phyloP scores from a whole-genome alignment of 2,113 vertebrate species.

The Quiscalus mexicanus region DNA sequence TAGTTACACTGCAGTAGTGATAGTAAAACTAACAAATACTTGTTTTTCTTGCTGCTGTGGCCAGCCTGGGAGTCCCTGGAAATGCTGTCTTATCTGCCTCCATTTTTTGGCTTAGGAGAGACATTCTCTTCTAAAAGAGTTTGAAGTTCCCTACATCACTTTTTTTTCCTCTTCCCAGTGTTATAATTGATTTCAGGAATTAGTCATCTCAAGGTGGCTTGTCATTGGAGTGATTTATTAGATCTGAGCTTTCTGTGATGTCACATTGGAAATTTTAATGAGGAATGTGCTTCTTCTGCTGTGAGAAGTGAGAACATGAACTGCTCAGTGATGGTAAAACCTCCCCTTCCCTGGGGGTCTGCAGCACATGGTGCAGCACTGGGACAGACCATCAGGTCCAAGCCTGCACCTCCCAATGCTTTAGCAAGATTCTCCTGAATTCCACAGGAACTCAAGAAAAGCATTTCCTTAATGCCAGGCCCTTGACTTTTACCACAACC shows the following conservation, averaged over 20 bases:
- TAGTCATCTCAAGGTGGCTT: neutral
- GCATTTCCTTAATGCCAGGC: neutral
- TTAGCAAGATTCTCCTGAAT: neutral
- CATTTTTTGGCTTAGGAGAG: neutral
- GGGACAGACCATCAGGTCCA: neutral
- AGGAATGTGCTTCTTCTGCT: neutral
- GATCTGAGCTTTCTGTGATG: neutral
- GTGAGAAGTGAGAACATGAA: neutral
- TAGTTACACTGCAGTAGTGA: neutral
- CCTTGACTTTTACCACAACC: neutral
- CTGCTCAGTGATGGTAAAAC: neutral
- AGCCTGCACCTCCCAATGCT: fast-evolving
- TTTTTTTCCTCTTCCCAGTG: neutral
- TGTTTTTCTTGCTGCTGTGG: neutral
- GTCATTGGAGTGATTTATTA: neutral
- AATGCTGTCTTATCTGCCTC: neutral
- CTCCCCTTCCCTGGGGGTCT: fast-evolving
- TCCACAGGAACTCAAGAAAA: neutral
- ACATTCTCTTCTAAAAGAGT: neutral
- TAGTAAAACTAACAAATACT: neutral
- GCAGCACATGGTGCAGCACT: neutral
- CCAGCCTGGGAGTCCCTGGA: neutral
- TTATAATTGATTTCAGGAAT: neutral
- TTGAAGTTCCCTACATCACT: neutral
- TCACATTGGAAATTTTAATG: neutral